A percentile compares a stretch with the other conserved stretches of the same genome.
Evolutionary conservation across 2,888 invertebrate species (phyloP).

Genomic region (Xylota sylvarum): DNA sequence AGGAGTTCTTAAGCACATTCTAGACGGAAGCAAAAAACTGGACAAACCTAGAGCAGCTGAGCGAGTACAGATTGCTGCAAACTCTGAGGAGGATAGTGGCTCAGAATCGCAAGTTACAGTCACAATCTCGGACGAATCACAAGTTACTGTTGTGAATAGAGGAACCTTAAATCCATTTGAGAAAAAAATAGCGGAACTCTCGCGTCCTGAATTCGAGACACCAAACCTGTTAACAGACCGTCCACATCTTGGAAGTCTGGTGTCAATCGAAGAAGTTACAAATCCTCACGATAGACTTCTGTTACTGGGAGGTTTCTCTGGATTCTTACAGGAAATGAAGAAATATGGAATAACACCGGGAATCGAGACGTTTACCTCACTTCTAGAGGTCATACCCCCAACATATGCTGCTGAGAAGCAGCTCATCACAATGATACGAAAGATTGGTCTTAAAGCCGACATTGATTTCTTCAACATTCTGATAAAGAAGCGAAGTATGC

Average conservation of each 20-base stretch:
- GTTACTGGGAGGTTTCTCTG: constrained; percentile 90
- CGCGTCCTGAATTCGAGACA: constrained; percentile 80
- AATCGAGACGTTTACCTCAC: constrained; percentile 91
- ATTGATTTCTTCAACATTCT: constrained; percentile 94
- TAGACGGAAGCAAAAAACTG: constrained; percentile 59
- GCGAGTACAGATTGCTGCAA: constrained; percentile 44
- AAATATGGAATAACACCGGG: constrained; percentile 89
- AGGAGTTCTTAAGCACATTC: constrained; percentile 85
- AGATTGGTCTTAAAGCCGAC: constrained; percentile 88
- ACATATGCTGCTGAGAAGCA: constrained; percentile 89
- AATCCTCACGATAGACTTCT: constrained; percentile 89
- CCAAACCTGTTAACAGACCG: constrained; percentile 89
- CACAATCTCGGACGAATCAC: not conserved
- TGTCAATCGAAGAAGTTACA: constrained; percentile 87
- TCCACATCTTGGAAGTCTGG: constrained; percentile 88
- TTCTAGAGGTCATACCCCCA: constrained; percentile 90
- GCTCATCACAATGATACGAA: constrained; percentile 88
- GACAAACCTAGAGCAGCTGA: not conserved
- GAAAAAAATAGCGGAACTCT: constrained; percentile 11
- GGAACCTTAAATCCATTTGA: not conserved
- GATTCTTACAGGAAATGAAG: constrained; percentile 92
- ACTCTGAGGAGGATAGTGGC: not conserved
- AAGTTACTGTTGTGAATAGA: not conserved
- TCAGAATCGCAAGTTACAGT: not conserved
- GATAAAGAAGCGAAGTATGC: constrained; percentile 91